Conservation (phyloP, 2,888 invertebrate genomes). For the Chromoteleia sp. region DNA sequence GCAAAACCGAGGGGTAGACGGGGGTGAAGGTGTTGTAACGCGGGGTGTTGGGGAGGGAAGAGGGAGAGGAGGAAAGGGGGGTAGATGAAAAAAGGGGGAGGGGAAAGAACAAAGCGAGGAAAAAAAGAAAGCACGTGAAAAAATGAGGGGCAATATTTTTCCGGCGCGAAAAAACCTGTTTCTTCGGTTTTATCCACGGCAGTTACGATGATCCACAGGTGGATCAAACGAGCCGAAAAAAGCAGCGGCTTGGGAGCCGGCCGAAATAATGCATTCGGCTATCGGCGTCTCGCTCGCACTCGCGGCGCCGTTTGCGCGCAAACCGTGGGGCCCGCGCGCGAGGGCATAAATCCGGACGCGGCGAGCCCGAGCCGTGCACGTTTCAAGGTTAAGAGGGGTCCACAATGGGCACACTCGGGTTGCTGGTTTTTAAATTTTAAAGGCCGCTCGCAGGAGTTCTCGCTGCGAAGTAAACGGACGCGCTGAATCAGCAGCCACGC, state of each 20-base stretch:
- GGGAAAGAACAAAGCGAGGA: neutral
- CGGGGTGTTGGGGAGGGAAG: neutral
- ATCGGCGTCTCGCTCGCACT: constrained; percentile 43
- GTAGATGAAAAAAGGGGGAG: neutral
- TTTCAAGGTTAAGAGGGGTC: constrained; percentile 63
- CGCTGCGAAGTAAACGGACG: neutral
- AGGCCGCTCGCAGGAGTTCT: constrained; percentile 22
- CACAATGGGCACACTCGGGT: constrained; percentile 43
- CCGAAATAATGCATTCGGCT: constrained; percentile 60
- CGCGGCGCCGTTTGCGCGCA: constrained; percentile 13
- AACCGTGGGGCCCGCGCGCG: constrained; percentile 36
- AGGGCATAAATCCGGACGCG: constrained; percentile 55
- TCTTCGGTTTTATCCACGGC: constrained; percentile 63
- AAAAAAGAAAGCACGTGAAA: constrained; percentile 56
- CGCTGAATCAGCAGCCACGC: constrained; percentile 5
- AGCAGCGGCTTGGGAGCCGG: constrained; percentile 45
- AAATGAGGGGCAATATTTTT: constrained; percentile 66
- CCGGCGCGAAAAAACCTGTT: constrained; percentile 67
- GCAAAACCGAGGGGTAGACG: too few relatives aligned
- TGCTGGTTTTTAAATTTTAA: constrained; percentile 63
- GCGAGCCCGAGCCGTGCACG: constrained; percentile 29
- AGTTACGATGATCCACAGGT: constrained; percentile 69
- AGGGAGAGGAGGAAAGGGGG: neutral
- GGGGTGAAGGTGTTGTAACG: too few relatives aligned
- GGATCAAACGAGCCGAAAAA: constrained; percentile 71